A percentile compares a stretch with the other conserved stretches of the same genome.
These are phyloP conservation scores for Astropecten irregularis DNA, from an alignment of 53 echinoderm and acorn worm genomes.

Conservation along the genomic window DNA sequence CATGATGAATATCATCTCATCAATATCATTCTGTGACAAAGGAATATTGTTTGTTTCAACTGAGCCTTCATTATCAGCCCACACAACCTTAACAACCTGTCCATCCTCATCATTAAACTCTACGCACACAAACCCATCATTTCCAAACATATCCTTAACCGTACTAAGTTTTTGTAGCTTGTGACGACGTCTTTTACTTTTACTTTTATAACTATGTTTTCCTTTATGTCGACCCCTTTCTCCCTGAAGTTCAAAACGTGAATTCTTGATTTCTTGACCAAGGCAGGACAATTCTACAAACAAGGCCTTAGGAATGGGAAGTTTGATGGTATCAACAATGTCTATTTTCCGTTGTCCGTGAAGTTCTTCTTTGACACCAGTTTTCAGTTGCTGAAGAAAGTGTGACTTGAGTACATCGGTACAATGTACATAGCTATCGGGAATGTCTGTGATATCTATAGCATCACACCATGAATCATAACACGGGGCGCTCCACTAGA, in stretches of 20 bases:
- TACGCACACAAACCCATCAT: background rate
- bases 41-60: background rate
- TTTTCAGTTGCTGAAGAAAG: slow-evolving; percentile 8
- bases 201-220: background rate
- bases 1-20: slow-evolving; percentile 61
- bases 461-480: slow-evolving; percentile 26
- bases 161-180: background rate
- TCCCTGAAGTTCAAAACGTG: slow-evolving; percentile 23
- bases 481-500: slow-evolving; percentile 8
- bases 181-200: slow-evolving; percentile 14
- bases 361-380: slow-evolving; percentile 22
- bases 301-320: slow-evolving; percentile 6
- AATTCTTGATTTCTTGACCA: background rate
- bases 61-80: background rate
- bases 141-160: slow-evolving; percentile 15
- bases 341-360: slow-evolving; percentile 45
- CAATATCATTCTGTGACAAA: slow-evolving; percentile 31
- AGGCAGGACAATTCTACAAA: slow-evolving; percentile 26
- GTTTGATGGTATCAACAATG: background rate
- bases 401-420: background rate
- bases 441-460: slow-evolving; percentile 15
- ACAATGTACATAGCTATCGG: background rate
- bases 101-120: slow-evolving; percentile 9
- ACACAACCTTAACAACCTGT: background rate
- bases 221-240: background rate